Percentiles rank a stretch among this genome's conserved stretches.
These are phyloP conservation scores for Hippolais icterina DNA, from an alignment of 2,113 vertebrate genomes.

Conservation along the genomic window DNA sequence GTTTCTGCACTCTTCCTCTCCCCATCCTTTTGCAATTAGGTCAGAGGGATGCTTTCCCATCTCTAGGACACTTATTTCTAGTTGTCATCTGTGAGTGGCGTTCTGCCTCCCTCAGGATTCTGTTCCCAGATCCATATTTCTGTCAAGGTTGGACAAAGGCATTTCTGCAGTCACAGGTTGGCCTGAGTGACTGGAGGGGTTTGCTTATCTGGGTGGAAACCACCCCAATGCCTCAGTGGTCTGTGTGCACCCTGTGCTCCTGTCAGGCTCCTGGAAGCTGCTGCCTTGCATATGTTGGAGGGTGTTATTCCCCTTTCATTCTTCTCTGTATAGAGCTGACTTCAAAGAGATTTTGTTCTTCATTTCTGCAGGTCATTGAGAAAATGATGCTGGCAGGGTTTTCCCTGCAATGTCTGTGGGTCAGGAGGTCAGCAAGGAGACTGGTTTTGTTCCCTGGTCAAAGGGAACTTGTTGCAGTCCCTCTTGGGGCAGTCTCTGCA, in stretches of 20 bases:
- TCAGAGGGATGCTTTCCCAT: not conserved
- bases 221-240: rapidly evolving
- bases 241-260: not conserved
- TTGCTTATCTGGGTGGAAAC: not conserved
- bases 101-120: not conserved
- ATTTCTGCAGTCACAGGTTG: not conserved
- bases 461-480: not conserved
- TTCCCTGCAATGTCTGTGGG: not conserved
- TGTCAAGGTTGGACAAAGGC: not conserved
- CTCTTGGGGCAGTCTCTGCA: not conserved
- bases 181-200: not conserved
- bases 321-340: not conserved
- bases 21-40: not conserved
- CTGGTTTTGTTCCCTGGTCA: not conserved
- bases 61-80: not conserved
- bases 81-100: not conserved
- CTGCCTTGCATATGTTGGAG: rapidly evolving
- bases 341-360: not conserved
- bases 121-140: not conserved
- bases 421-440: not conserved
- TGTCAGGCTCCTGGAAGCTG: not conserved
- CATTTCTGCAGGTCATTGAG: not conserved
- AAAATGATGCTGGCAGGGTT: not conserved
- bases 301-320: not conserved
- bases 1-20: not conserved